Evolutionary conservation across 2,888 invertebrate species (phyloP).

Genomic region (Ophion slaviceki): DNA sequence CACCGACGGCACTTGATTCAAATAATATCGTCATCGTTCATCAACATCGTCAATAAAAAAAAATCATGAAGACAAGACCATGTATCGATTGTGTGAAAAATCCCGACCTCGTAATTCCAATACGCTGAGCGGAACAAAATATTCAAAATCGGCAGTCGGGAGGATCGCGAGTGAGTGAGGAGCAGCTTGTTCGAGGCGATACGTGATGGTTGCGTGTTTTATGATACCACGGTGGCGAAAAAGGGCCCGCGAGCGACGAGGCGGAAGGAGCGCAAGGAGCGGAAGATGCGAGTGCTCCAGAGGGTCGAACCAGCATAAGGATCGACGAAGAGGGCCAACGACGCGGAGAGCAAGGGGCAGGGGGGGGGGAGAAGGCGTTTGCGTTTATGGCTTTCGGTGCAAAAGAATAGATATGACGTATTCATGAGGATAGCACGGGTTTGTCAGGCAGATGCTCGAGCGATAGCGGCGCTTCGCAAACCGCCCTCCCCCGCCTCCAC

Average conservation of each 20-base stretch:
- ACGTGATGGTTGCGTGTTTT: not conserved
- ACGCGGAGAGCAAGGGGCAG: not conserved
- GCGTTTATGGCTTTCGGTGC: slow-evolving; percentile 73
- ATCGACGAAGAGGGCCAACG: not conserved
- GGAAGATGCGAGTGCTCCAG: not conserved
- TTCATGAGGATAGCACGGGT: slow-evolving; percentile 80
- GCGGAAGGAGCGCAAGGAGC: not conserved
- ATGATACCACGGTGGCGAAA: slow-evolving; percentile 13
- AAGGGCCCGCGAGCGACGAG: not conserved
- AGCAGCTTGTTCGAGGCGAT: not conserved
- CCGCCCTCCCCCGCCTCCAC: slow-evolving; percentile 41
- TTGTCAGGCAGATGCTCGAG: slow-evolving; percentile 78
- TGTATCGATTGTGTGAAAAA: no score
- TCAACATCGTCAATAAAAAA: no score
- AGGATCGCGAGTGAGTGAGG: not conserved
- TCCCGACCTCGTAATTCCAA: no score
- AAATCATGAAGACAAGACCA: no score
- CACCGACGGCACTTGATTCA: no score
- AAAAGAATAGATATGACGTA: slow-evolving; percentile 81
- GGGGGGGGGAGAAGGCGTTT: slow-evolving; percentile 30
- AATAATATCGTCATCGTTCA: no score
- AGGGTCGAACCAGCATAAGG: not conserved
- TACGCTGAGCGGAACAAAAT: no score
- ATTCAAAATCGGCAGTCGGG: slow-evolving; percentile 10
- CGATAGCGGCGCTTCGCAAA: slow-evolving; percentile 78